Evolutionary conservation across 2,797 vertebrate species (phyloP).

Genomic region (Alca torda): DNA sequence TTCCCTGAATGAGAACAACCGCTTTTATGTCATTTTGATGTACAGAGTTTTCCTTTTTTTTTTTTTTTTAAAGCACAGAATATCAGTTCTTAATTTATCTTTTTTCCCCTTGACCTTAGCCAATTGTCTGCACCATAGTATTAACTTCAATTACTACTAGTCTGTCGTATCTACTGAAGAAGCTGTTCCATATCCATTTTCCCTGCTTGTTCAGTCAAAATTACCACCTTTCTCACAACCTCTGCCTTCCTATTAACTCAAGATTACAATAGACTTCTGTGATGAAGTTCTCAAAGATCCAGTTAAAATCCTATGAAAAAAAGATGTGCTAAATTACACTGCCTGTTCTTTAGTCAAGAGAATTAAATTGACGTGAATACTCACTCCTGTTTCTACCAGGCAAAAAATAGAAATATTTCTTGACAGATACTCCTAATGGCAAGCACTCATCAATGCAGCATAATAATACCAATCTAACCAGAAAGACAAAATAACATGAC

Average conservation of each 20-base stretch:
- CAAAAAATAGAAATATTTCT: background rate
- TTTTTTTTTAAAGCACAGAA: background rate
- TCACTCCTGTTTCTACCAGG: background rate
- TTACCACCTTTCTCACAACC: background rate
- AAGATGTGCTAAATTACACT: background rate
- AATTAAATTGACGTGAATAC: background rate
- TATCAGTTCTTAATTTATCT: background rate
- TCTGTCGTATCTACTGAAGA: background rate
- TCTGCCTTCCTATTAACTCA: background rate
- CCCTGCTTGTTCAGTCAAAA: background rate
- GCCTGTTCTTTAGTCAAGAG: background rate
- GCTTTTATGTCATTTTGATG: accelerated
- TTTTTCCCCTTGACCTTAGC: background rate
- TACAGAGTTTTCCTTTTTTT: background rate
- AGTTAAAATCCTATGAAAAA: background rate
- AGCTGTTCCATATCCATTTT: background rate
- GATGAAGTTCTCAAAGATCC: background rate
- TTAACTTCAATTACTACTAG: background rate
- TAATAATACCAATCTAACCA: background rate
- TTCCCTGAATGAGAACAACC: background rate
- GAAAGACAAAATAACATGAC: background rate
- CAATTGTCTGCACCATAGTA: background rate
- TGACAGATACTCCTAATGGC: background rate
- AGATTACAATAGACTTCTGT: background rate
- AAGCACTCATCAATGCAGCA: background rate